Conservation (phyloP, 2,797 vertebrate genomes). For the Pipistrellus nathusii region DNA sequence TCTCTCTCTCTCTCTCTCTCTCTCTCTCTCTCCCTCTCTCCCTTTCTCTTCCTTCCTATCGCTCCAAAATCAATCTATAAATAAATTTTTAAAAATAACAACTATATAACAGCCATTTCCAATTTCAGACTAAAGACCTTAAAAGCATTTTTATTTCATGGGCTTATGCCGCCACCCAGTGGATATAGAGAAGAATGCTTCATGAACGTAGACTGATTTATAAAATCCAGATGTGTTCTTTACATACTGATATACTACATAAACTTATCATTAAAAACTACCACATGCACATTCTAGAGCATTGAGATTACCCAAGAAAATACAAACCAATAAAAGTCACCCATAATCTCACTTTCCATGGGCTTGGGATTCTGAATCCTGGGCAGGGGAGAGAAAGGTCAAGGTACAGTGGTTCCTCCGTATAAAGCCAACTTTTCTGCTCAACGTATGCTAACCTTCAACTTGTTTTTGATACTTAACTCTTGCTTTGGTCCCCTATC, state of each 20-base stretch:
- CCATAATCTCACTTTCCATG: background rate
- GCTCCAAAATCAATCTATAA: background rate
- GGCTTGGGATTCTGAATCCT: background rate
- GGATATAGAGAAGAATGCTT: background rate
- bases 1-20: too few relatives aligned
- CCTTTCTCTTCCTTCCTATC: background rate
- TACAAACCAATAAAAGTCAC: background rate
- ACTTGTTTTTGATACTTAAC: background rate
- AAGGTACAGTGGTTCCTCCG: background rate
- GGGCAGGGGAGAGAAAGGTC: background rate
- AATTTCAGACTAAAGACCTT: background rate
- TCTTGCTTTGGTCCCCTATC: background rate
- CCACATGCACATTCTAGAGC: background rate
- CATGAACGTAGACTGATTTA: background rate
- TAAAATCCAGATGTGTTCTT: background rate
- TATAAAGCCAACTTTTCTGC: background rate
- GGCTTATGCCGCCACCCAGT: conserved; percentile 3
- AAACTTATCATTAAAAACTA: background rate
- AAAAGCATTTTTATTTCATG: background rate
- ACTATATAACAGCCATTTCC: background rate
- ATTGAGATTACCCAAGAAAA: background rate
- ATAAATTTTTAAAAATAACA: background rate
- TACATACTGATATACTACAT: background rate
- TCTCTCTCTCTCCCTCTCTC: too few relatives aligned
- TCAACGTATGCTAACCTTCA: background rate